phyloP scores from a whole-genome alignment of 2,113 vertebrate genomes.

The Ageneiosus marmoratus region DNA sequence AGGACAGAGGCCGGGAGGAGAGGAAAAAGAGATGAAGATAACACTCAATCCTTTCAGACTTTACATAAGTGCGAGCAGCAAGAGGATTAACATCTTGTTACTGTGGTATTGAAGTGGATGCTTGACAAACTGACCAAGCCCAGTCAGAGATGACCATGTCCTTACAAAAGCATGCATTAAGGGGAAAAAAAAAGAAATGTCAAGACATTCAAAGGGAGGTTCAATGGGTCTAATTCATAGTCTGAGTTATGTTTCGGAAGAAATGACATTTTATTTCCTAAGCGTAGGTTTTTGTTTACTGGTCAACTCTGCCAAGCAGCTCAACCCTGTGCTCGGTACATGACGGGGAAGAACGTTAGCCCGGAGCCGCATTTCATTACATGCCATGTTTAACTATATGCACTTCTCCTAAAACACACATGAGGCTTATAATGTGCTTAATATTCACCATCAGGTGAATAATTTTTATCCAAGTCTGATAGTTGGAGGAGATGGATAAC shows the following conservation, averaged over 20 bases:
- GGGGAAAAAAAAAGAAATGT: neutral
- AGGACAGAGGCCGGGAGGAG: neutral
- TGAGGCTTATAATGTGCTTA: conserved; percentile 93
- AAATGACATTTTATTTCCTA: conserved; percentile 16
- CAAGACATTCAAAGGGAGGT: neutral
- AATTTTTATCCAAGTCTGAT: conserved; percentile 98
- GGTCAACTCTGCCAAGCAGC: neutral
- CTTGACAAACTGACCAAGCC: conserved; percentile 29
- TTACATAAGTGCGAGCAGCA: neutral
- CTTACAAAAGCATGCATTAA: conserved; percentile 14
- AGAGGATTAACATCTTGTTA: neutral
- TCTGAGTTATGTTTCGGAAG: neutral
- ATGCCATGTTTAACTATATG: conserved; percentile 72
- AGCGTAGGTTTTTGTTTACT: conserved; percentile 30
- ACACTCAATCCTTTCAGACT: neutral
- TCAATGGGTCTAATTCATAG: conserved; percentile 26
- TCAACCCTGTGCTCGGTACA: conserved; percentile 14
- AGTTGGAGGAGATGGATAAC: conserved; percentile 98
- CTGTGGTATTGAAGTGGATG: neutral
- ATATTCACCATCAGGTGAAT: conserved; percentile 98
- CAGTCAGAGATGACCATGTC: conserved; percentile 9
- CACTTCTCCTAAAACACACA: conserved; percentile 84
- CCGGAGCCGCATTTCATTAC: conserved; percentile 70
- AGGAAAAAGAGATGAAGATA: neutral
- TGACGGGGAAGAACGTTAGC: conserved; percentile 42